These are phyloP conservation scores for Setipinna tenuifilis DNA, from an alignment of 2,797 vertebrate species.

Conservation along the genomic window DNA sequence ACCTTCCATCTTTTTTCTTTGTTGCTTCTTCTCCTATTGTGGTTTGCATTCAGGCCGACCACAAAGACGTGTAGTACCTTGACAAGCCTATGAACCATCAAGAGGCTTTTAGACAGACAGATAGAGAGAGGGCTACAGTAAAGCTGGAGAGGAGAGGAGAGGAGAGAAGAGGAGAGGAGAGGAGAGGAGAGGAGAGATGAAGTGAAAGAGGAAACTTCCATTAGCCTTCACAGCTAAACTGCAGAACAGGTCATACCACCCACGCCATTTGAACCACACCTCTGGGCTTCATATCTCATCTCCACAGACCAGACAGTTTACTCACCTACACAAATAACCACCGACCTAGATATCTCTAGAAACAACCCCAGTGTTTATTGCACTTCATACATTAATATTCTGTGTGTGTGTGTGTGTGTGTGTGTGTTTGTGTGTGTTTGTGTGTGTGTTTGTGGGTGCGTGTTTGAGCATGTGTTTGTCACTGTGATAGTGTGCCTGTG, in stretches of 20 bases:
- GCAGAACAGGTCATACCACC: not conserved
- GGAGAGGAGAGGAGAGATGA: conserved; percentile 50
- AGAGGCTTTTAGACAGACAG: conserved; percentile 71
- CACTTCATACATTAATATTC: not conserved
- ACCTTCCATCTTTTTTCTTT: conserved; percentile 35
- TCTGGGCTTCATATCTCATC: too few species aligned
- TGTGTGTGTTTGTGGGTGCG: too few species aligned
- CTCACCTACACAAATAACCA: not conserved
- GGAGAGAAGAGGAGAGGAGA: too few species aligned
- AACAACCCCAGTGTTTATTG: not conserved
- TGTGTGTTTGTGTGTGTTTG: not conserved
- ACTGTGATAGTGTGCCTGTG: not conserved
- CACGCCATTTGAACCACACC: too few species aligned
- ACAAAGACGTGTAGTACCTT: conserved; percentile 80
- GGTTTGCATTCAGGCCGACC: conserved; percentile 80
- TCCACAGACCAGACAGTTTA: not conserved
- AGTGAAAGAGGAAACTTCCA: not conserved
- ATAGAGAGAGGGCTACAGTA: conserved; percentile 54
- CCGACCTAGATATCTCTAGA: not conserved
- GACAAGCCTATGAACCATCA: conserved; percentile 70
- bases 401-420: not conserved
- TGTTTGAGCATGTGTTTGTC: too few species aligned
- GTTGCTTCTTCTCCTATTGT: conserved; percentile 65
- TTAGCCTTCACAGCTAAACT: not conserved
- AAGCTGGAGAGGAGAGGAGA: too few species aligned